These are phyloP conservation scores for Allygus modestus DNA, from an alignment of 2,888 invertebrate genomes.

Conservation along the genomic window DNA sequence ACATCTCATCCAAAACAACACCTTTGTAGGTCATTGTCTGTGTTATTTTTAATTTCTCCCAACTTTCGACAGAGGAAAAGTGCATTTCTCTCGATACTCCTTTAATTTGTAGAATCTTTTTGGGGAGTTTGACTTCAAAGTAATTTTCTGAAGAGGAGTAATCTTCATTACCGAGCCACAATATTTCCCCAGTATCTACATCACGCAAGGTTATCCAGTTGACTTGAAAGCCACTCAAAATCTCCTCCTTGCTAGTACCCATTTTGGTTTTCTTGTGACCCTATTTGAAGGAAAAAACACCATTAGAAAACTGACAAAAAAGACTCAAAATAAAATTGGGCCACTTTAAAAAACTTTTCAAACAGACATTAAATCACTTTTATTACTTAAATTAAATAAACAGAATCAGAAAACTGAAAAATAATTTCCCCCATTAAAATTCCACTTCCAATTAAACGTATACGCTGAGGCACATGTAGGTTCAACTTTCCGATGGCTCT, in stretches of 20 bases:
- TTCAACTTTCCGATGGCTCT: too few species aligned
- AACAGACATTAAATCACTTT: too few species aligned
- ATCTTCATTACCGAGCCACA: constrained; percentile 48
- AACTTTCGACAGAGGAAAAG: constrained; percentile 42
- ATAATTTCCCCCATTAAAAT: too few species aligned
- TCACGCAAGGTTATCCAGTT: constrained; percentile 49
- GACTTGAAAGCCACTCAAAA: constrained; percentile 46
- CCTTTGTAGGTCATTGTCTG: constrained; percentile 39
- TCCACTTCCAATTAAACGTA: too few species aligned
- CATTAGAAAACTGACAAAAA: too few species aligned
- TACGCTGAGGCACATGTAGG: too few species aligned
- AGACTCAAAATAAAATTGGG: too few species aligned
- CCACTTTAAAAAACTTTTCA: too few species aligned
- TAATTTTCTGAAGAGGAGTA: constrained; percentile 2
- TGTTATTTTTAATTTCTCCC: constrained; percentile 26
- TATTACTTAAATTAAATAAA: too few species aligned
- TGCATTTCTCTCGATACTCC: constrained; percentile 33
- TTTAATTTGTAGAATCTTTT: constrained; percentile 17
- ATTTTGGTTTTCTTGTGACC: background rate
- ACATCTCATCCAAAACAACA: constrained; percentile 35
- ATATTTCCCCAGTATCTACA: constrained; percentile 45
- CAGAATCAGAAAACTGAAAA: too few species aligned
- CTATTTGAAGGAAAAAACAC: background rate
- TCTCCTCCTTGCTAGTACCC: constrained; percentile 17
- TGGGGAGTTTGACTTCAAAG: constrained; percentile 22